Percentiles rank a stretch among this genome's conserved stretches.
Evolutionary conservation across 2,113 vertebrate genomes (phyloP).

Genomic region (Morphnarchus princeps): DNA sequence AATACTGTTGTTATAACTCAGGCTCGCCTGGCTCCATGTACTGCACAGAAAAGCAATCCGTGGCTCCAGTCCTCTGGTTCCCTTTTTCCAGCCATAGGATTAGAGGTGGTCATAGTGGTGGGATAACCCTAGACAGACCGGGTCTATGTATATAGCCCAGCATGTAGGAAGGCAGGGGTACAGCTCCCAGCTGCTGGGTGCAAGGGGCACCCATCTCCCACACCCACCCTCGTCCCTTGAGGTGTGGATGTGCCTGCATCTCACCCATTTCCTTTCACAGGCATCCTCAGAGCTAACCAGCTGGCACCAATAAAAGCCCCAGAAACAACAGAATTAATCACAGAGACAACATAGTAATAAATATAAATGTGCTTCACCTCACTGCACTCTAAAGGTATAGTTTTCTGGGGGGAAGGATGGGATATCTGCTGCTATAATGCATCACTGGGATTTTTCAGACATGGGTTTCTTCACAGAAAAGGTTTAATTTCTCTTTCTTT

Average conservation of each 20-base stretch:
- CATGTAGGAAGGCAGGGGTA: background rate
- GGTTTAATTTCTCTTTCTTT: background rate
- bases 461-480: background rate
- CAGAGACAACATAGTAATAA: background rate
- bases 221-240: background rate
- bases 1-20: background rate
- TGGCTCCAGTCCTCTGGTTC: background rate
- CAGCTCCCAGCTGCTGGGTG: background rate
- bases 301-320: background rate
- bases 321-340: background rate
- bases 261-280: background rate
- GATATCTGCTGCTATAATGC: background rate
- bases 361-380: background rate
- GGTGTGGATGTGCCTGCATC: background rate
- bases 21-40: rapidly evolving
- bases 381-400: background rate
- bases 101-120: background rate
- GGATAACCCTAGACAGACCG: background rate
- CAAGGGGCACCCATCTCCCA: background rate
- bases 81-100: background rate
- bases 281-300: background rate
- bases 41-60: background rate
- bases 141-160: rapidly evolving
- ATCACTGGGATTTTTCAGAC: background rate
- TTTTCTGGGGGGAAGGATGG: rapidly evolving